Conservation (phyloP, 2,888 invertebrate genomes). For the Pristionchus exspectatus region DNA sequence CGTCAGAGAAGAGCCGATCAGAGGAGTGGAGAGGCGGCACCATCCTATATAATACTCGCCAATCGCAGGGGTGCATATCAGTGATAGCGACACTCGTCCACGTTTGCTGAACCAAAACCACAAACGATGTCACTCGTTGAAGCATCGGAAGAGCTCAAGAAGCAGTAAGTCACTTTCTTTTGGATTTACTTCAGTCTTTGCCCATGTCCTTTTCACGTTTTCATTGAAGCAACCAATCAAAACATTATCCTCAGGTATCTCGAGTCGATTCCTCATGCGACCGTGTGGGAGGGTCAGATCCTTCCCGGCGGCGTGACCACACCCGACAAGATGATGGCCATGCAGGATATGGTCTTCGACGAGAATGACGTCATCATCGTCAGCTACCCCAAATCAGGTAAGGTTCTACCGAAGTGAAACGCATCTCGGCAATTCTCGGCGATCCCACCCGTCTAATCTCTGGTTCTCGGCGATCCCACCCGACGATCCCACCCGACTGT, state of each 20-base stretch:
- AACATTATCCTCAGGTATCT: not conserved
- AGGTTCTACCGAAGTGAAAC: too few relatives aligned
- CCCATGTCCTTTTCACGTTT: not conserved
- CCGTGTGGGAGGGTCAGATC: not conserved
- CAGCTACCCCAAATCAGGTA: not conserved
- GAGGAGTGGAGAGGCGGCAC: not conserved
- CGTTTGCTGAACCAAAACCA: not conserved
- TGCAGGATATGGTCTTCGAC: not conserved
- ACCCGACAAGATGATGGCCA: not conserved
- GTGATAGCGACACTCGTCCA: not conserved
- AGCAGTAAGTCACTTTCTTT: not conserved
- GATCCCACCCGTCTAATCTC: too few relatives aligned
- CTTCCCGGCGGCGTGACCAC: not conserved
- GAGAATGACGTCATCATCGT: constrained; percentile 16
- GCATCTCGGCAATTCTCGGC: too few relatives aligned
- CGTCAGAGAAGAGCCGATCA: not conserved
- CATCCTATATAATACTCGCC: not conserved
- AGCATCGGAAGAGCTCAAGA: not conserved
- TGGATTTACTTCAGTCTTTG: too few relatives aligned
- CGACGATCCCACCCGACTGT: too few relatives aligned
- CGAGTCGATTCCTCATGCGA: not conserved
- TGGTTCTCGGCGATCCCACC: too few relatives aligned
- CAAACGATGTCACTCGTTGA: not conserved
- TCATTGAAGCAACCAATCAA: too few relatives aligned
- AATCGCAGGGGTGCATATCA: not conserved